Base-by-base conservation (phyloP, 2,113 vertebrate genomes). In the Kryptolebias marmoratus region DNA sequence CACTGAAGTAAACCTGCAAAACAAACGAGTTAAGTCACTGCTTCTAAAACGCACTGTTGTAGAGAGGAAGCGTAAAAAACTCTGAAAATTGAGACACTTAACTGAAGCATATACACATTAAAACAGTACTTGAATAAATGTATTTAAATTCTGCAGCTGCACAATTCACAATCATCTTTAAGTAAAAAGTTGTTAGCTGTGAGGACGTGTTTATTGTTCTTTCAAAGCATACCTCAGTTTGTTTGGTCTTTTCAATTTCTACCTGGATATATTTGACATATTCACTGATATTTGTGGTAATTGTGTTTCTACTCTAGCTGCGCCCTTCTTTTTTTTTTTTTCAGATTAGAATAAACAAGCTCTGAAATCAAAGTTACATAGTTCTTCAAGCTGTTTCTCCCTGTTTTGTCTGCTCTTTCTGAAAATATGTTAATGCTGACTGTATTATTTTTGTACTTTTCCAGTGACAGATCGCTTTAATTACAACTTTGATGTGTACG, bases 191-290 rank as follows among this genome's bases (percentile, higher is more conserved):
- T 30, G 4, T 65, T 16, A 66, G 10, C 27, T 73, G 32, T 18
- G 45, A 75, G 44, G 67, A 50, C 1, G 14, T 30, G 42, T 45
- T 53, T 42, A 10, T 10, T 45, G 48, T 11, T 75, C 27, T 31
- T 52, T 8, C 36, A 45, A 14, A 5, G 22, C 57, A 36, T 27
- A 8, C 39, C 28, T 68, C 12, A 28, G 57, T 70, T 54, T 65
- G 52, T 68, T 73, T 44, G 16, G 30, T 50, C 65, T 45, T 45
- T 64, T 11, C 61, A 50, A 53, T 67, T n/a, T 80, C 50, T 69
- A 75, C 30, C 61, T 72, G 71, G 48, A 77, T 65, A 48, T 70
- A 31, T 80, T 54, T 79, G 61, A 52, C 64, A 57, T 57, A 59
- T 59, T 12, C 42, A 63, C 69, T 68, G 67, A 28, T 59, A 32